Percentiles rank a stretch among this genome's conserved stretches.
phyloP scores from a whole-genome alignment of 2,888 invertebrate species.

The Odontomyia ornata region DNA sequence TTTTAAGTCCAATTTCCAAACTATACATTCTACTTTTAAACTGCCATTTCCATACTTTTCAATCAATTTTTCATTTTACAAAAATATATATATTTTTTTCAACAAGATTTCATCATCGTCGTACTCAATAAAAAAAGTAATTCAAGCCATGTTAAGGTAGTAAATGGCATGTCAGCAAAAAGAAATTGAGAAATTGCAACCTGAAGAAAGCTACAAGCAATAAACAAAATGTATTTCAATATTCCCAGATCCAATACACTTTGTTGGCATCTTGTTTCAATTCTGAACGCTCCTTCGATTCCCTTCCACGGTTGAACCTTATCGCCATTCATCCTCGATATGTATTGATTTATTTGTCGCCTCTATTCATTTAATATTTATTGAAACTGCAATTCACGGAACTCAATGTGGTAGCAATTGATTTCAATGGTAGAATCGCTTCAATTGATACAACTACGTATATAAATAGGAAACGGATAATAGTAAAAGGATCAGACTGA shows the following conservation, averaged over 20 bases:
- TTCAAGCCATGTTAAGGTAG: too few species aligned
- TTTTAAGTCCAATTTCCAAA: too few species aligned
- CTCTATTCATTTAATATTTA: constrained; percentile 23
- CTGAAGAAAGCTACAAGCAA: neutral
- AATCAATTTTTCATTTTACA: too few species aligned
- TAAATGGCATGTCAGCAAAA: too few species aligned
- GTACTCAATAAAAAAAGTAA: too few species aligned
- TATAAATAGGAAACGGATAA: neutral
- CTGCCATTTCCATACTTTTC: too few species aligned
- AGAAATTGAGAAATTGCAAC: neutral
- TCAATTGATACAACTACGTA: neutral
- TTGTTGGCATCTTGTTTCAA: neutral
- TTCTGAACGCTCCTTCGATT: neutral
- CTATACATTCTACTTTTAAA: too few species aligned
- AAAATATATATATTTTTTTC: too few species aligned
- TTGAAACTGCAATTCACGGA: constrained; percentile 13
- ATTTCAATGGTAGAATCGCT: neutral
- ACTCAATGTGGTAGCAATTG: constrained; percentile 4
- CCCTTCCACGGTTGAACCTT: neutral
- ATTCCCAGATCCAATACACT: constrained; percentile 9
- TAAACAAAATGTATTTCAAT: neutral
- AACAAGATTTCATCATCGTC: too few species aligned
- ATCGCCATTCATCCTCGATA: neutral
- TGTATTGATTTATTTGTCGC: constrained; percentile 18
- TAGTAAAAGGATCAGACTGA: neutral